These are phyloP conservation scores for Pseudomugil gertrudae DNA, from an alignment of 2,797 vertebrate genomes.

Conservation along the genomic window DNA sequence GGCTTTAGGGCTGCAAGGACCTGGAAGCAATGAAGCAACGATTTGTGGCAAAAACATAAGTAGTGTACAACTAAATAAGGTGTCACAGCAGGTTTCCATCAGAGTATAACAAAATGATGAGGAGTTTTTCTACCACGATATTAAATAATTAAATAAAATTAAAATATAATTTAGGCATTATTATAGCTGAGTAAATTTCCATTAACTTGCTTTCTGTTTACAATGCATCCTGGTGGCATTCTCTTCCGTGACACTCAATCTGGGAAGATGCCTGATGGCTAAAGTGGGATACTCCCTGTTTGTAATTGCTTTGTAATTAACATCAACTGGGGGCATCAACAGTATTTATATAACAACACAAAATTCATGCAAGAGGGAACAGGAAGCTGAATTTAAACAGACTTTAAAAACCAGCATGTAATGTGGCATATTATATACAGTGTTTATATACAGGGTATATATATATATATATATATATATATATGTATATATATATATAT, in stretches of 20 bases:
- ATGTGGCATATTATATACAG: slow-evolving; percentile 2
- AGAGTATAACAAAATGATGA: background rate
- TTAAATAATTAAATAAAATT: slow-evolving; percentile 19
- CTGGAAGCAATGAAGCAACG: no score
- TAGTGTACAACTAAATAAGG: background rate
- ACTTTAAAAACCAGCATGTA: slow-evolving; percentile 8
- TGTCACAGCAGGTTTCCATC: background rate
- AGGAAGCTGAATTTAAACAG: background rate
- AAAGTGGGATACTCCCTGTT: slow-evolving; percentile 29
- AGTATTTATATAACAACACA: slow-evolving; percentile 15
- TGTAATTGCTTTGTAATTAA: slow-evolving; percentile 58
- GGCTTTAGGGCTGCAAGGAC: no score
- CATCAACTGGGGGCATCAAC: slow-evolving; percentile 30
- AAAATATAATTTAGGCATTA: slow-evolving; percentile 15
- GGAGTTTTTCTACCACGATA: slow-evolving; percentile 9
- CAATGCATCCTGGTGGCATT: slow-evolving; percentile 26
- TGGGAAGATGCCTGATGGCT: slow-evolving; percentile 24
- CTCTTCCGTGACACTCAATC: slow-evolving; percentile 15
- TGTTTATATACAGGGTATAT: no score
- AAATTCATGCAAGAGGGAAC: slow-evolving; percentile 24
- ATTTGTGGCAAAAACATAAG: background rate
- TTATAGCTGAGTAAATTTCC: slow-evolving; percentile 41
- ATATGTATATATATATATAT: no score
- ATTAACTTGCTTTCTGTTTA: slow-evolving; percentile 43
- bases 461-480: no score